phyloP scores from a whole-genome alignment of 2,888 invertebrate species.

The Parelbella ahira region DNA sequence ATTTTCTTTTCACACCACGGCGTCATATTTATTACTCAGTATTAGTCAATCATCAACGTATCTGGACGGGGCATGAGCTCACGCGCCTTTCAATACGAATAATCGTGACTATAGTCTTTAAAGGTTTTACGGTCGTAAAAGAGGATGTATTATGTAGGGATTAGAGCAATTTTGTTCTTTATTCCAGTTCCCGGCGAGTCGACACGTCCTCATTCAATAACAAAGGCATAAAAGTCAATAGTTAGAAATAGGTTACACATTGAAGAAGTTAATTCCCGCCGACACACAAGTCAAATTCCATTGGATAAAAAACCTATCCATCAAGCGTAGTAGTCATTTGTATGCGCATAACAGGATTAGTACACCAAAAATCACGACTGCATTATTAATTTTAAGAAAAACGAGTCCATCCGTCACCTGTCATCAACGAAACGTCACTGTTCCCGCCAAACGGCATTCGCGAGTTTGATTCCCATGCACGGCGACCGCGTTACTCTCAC shows the following conservation, averaged over 20 bases:
- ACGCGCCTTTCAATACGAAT: constrained; percentile 18
- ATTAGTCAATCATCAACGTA: constrained; percentile 16
- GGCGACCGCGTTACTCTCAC: constrained; percentile 38
- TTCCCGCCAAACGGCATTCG: constrained; percentile 59
- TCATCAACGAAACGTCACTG: constrained; percentile 48
- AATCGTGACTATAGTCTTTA: constrained; percentile 18
- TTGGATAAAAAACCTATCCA: background rate
- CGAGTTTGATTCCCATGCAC: constrained; percentile 60
- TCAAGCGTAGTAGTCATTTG: no score
- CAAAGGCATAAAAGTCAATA: constrained; percentile 27
- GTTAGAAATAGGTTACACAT: constrained; percentile 20
- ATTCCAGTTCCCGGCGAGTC: constrained; percentile 57
- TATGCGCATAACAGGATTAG: no score
- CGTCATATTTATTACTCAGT: constrained; percentile 4
- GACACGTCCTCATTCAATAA: constrained; percentile 53
- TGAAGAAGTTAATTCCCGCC: constrained; percentile 7
- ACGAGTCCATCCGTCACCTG: constrained; percentile 45
- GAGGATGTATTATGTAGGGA: constrained; percentile 42
- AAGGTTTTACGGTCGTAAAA: constrained; percentile 24
- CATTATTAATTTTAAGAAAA: constrained; percentile 12
- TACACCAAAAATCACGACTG: no score
- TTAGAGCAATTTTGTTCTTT: constrained; percentile 48
- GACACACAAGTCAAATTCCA: background rate
- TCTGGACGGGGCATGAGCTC: constrained; percentile 10
- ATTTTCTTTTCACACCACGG: constrained; percentile 7